Percentiles rank a stretch among this genome's conserved stretches.
Evolutionary conservation across 2,113 vertebrate genomes (phyloP).

Genomic region (Pelecanus crispus): DNA sequence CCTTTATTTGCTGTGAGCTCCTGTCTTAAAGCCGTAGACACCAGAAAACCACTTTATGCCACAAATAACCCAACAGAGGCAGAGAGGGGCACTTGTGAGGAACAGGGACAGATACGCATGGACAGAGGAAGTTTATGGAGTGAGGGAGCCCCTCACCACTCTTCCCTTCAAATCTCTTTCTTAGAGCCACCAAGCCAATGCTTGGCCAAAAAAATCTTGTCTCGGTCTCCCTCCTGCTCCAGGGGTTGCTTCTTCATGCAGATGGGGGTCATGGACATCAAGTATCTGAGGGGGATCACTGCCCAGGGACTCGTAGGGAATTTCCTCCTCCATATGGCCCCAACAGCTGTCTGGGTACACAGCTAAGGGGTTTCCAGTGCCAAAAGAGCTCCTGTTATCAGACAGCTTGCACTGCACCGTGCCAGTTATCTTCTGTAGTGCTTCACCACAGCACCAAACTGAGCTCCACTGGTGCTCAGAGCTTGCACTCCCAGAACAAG

Average conservation of each 20-base stretch:
- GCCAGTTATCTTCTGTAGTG: neutral
- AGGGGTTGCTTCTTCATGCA: neutral
- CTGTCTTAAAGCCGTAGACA: neutral
- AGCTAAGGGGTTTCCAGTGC: neutral
- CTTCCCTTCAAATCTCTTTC: neutral
- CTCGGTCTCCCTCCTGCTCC: neutral
- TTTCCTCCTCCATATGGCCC: neutral
- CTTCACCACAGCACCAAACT: neutral
- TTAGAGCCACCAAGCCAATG: neutral
- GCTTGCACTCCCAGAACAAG: neutral
- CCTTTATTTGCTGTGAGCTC: neutral
- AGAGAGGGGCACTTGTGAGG: neutral
- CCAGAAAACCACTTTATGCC: neutral
- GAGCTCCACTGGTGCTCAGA: neutral
- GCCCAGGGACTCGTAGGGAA: neutral
- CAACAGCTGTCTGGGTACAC: neutral
- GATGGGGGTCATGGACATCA: neutral
- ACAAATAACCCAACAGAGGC: neutral
- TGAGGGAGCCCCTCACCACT: neutral
- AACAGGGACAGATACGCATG: neutral
- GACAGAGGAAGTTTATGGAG: accelerated
- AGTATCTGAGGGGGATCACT: neutral
- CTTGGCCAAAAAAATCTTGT: neutral
- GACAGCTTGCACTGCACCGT: neutral
- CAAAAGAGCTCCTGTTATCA: neutral